Base-by-base conservation (phyloP, 2,113 vertebrate genomes). In the Tragelaphus buxtoni region DNA sequence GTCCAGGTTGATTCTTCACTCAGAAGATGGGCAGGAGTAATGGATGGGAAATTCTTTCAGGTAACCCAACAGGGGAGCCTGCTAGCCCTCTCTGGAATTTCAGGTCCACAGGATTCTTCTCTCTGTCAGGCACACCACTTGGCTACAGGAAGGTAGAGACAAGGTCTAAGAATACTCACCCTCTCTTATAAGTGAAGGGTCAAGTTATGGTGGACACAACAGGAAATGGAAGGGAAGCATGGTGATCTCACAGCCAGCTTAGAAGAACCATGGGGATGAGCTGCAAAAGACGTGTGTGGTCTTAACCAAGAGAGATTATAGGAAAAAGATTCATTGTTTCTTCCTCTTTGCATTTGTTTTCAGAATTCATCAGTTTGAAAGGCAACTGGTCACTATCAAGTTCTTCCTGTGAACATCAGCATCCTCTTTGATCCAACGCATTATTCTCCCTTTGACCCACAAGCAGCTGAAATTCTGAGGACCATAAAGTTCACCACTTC, bases 381-480 rank as follows among this genome's bases (percentile, higher is more conserved):
- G 79, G n/a, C 12, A 30, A 51, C 1, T 26, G 42, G 58, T 69
- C 63, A 45, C 1, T 0, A 9, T 51, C 9, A 42, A 69, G 56
- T n/a, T 35, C 39, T 2, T 2, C 47, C 3, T 4, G 2, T 5
- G 14, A 69, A 10, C 7, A 5, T 53, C 32, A 3, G 22, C 7
- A 2, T 1, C 0, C 1, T 55, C 53, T n/a, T 51, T 20, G 35
- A n/a, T 30, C 80, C 22, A 8, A 4, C 4, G 14, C 5, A 3
- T 47, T 72, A 26, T 90, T 76, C 49, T 88, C 32, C 85, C 49
- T 69, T 42, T 80, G 72, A 22, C 53, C 39, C 51, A 81, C 10
- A 42, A 83, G 10, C 51, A 28, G 35, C 16, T 87, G 87, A 16
- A 51, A 58, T 80, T 87, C 63, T 76, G 77, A 84, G 69, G 49